These are phyloP conservation scores for Autographa pulchrina DNA, from an alignment of 2,888 invertebrate genomes.

Conservation along the genomic window DNA sequence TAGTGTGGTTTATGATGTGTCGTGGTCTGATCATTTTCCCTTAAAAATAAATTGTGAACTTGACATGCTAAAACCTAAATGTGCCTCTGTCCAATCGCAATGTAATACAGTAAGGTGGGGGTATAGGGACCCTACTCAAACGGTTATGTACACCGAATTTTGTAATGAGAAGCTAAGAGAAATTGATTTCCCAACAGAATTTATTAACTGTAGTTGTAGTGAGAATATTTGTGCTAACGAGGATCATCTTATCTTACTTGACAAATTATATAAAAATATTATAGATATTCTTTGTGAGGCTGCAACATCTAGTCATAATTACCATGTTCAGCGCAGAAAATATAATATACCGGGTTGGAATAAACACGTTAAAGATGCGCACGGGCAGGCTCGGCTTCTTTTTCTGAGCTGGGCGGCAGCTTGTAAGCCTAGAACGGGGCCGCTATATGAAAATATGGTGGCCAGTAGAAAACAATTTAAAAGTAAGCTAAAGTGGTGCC, in stretches of 20 bases:
- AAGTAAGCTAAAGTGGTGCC: no score
- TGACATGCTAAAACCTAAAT: not conserved
- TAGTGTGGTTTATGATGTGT: not conserved
- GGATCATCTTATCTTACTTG: not conserved
- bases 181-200: no score
- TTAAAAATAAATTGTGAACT: not conserved
- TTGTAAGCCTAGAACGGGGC: not conserved
- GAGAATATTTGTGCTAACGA: not conserved
- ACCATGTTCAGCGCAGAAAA: not conserved
- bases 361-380: not conserved
- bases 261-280: not conserved
- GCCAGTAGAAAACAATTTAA: constrained; percentile 10
- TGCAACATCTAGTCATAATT: not conserved
- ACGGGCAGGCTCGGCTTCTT: constrained; percentile 8
- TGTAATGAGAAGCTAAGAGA: no score
- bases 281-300: not conserved
- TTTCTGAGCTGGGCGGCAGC: not conserved
- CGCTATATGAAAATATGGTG: constrained; percentile 11
- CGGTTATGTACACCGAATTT: no score
- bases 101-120: not conserved
- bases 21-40: not conserved
- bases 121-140: no score
- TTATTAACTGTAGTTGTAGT: no score
- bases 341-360: constrained; percentile 9
- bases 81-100: no score